These are phyloP conservation scores for Pseudocheirus occidentalis DNA, from an alignment of 2,797 vertebrate genomes.

Conservation along the genomic window DNA sequence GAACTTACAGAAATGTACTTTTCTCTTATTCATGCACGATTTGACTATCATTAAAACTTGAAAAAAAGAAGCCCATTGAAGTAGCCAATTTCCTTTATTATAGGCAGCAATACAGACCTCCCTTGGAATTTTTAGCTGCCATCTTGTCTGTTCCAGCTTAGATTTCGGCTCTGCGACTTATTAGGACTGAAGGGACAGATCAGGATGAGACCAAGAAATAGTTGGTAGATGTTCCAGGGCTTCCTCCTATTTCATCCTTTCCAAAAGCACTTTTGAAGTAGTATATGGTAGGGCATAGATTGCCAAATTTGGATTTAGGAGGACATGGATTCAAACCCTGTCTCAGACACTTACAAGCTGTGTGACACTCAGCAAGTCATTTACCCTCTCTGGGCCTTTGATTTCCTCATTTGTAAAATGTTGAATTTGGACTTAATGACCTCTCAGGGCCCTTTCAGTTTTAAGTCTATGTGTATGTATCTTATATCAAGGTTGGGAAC, in stretches of 20 bases:
- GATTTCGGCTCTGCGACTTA: background rate
- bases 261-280: background rate
- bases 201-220: background rate
- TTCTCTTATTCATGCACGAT: background rate
- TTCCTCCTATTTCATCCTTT: background rate
- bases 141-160: background rate
- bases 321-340: background rate
- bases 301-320: background rate
- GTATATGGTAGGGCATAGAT: background rate
- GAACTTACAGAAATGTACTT: background rate
- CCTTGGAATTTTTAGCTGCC: background rate
- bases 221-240: background rate
- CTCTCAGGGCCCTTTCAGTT: background rate
- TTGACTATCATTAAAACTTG: background rate
- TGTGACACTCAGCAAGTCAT: background rate
- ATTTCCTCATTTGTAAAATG: background rate
- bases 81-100: background rate
- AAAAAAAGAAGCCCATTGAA: background rate
- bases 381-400: background rate
- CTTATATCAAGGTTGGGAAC: background rate
- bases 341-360: background rate
- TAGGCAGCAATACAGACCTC: background rate
- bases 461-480: background rate
- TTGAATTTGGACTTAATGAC: background rate
- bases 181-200: background rate